These are phyloP conservation scores for Ceraclea dissimilis DNA, from an alignment of 2,888 invertebrate species.

Conservation along the genomic window DNA sequence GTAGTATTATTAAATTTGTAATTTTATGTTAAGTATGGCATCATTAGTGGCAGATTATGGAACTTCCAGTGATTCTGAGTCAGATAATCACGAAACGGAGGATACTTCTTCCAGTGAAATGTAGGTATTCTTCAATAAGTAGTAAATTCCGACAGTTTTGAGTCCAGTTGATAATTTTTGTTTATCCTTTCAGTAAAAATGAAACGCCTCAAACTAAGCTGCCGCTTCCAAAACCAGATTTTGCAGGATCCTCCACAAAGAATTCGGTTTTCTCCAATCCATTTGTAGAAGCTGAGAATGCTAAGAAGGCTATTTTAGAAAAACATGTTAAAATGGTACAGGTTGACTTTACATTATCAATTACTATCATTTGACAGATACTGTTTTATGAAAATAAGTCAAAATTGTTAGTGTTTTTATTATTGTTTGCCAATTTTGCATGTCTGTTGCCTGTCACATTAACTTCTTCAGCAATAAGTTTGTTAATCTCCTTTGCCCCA, in stretches of 20 bases:
- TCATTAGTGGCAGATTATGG: constrained; percentile 64
- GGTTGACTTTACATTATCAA: constrained; percentile 42
- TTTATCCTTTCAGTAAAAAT: constrained; percentile 9
- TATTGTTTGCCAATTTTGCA: too few species aligned
- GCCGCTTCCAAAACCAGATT: constrained; percentile 55
- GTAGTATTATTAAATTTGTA: background rate
- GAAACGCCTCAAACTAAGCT: constrained; percentile 11
- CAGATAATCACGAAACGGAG: constrained; percentile 31
- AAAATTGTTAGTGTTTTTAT: too few species aligned
- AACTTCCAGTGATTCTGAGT: constrained; percentile 47
- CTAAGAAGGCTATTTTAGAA: constrained; percentile 78
- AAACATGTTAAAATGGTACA: constrained; percentile 90
- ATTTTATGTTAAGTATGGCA: constrained; percentile 40
- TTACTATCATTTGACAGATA: background rate
- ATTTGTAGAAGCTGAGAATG: constrained; percentile 76
- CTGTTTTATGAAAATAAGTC: too few species aligned
- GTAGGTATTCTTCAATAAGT: constrained; percentile 30
- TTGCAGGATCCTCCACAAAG: constrained; percentile 48
- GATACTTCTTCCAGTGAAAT: constrained; percentile 30
- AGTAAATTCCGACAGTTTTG: background rate
- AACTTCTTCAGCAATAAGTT: too few species aligned
- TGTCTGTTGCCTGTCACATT: too few species aligned
- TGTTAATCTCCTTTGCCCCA: too few species aligned
- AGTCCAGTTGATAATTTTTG: background rate
- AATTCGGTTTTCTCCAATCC: constrained; percentile 83